Evolutionary conservation across 2,888 invertebrate genomes (phyloP), one percentile per base, ranked within the genome.

Genomic region (Coecobrya sp.): DNA sequence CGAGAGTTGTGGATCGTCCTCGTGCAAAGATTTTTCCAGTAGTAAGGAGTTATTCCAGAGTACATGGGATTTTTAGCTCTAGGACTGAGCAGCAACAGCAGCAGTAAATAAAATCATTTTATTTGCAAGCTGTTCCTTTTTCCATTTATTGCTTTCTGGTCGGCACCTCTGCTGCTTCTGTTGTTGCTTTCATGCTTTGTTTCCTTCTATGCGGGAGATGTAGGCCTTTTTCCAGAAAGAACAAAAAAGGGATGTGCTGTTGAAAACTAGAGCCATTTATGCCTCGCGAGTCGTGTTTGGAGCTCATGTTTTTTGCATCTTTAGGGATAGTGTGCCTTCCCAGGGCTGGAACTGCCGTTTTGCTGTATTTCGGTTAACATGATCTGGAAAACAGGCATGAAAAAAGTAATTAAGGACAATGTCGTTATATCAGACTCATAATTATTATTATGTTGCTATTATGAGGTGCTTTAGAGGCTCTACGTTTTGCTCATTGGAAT

Each of bases 61-160:
- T 10, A n/a, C n/a, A n/a, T n/a, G n/a, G n/a, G n/a, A n/a, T n/a
- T n/a, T n/a, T n/a, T n/a, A n/a, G 22, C 0, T 19, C 7, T 62
- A 0, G n/a, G 8, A 10, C 8, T 62, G 19, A 30, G 27, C 8
- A 55, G 55, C 55, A 59, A 3, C n/a, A 52, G 55, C n/a, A 79
- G 79, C 88, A 81, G 90, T 73, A 89, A 65, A 79, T 65, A 85
- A 76, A 85, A 55, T 30, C 68, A 36, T 65, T 91, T 91, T 91
- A 82, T 87, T 82, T 81, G 86, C 91, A 91, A 91, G 87, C 91
- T 91, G 86, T 91, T 87, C 87, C 86, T 55, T 30, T 87, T 87
- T 81, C 59, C 27, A 81, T 81, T 81, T 76, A 73, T 42, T 42
- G 81, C 22, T 81, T 81, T 81, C 81, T 55, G 81, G 81, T 55